phyloP scores from a whole-genome alignment of 2,113 vertebrate species.

The Catharus minimus region DNA sequence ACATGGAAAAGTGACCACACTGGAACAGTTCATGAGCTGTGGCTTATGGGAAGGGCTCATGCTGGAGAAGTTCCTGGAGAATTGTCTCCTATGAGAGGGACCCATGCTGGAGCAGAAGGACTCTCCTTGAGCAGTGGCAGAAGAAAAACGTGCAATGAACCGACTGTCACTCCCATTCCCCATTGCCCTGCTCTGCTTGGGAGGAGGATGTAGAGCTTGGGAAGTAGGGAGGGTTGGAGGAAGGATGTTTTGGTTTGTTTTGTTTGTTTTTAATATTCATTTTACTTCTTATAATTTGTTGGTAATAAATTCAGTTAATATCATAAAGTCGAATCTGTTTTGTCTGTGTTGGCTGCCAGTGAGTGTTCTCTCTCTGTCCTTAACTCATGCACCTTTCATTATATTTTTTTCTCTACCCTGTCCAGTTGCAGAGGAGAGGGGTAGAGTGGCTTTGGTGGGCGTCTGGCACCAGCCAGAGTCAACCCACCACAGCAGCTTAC shows the following conservation, averaged over 20 bases:
- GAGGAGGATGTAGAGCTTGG: not conserved
- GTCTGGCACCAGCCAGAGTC: not conserved
- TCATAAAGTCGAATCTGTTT: not conserved
- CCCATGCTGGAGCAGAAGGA: not conserved
- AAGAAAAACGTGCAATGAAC: not conserved
- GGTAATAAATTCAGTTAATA: not conserved
- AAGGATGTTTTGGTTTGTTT: not conserved
- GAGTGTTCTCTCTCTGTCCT: not conserved
- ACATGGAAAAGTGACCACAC: accelerated
- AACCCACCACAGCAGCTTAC: not conserved
- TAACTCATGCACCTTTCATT: not conserved
- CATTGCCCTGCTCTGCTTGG: not conserved
- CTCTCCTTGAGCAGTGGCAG: not conserved
- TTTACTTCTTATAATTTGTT: not conserved
- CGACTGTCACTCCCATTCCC: not conserved
- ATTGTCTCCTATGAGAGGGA: not conserved
- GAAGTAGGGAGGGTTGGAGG: not conserved
- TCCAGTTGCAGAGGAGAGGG: not conserved
- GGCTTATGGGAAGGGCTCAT: not conserved
- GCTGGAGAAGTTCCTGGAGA: not conserved
- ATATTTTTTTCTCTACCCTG: not conserved
- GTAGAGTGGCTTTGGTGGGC: not conserved
- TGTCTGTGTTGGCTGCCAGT: not conserved
- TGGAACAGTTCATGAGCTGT: not conserved
- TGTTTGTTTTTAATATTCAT: not conserved